Evolutionary conservation across 2,888 invertebrate species (phyloP), one percentile per base, ranked within the genome.

Genomic region (Helobdella robusta): DNA sequence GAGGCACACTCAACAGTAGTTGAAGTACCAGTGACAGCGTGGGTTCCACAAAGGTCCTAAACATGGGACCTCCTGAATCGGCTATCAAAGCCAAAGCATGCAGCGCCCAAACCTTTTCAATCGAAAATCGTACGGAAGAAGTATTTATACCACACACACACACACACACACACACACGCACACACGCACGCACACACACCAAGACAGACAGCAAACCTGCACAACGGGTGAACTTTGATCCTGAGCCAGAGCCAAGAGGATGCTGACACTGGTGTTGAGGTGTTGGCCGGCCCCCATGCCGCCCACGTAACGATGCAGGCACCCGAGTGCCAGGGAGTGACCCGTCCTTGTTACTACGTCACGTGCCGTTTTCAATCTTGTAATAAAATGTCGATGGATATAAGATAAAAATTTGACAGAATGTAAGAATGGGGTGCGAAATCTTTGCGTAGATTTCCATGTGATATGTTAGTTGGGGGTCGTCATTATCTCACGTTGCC

Each of bases 1-100:
- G 89, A 4, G 93, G 90, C n/a, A 93, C 89, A 64, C 86, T 87
- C 69, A 94, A 84, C 63, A 94, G 82, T 64, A 95, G 83, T 75
- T 92, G 91, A 67, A 98, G 81, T n/a, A 90, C 88, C 61, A 94
- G 83, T 11, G 89, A 89, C 64, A 98, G 83, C 0, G 92, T 89
- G 0, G 93, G 91, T 76, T 98, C 97, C 23, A 97, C 94, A 80
- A 93, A 98, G 32, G 91, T 87, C 28, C 95, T 85, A 82, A 98
- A 98, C 93, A 98, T 95, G 0, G 98, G 97, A 0, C 98, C 98
- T 0, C 97, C 94, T 0, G 95, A 94, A 80, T 97, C 95, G 2
- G 93, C 94, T 68, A 98, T 89, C 69, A 97, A 84, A 0, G 93
- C 89, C 30, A 98, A 81, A 0, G 97, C 94, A 81, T 97, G 93